Conservation (phyloP, 2,888 invertebrate species). For the Osedax frankpressi region DNA sequence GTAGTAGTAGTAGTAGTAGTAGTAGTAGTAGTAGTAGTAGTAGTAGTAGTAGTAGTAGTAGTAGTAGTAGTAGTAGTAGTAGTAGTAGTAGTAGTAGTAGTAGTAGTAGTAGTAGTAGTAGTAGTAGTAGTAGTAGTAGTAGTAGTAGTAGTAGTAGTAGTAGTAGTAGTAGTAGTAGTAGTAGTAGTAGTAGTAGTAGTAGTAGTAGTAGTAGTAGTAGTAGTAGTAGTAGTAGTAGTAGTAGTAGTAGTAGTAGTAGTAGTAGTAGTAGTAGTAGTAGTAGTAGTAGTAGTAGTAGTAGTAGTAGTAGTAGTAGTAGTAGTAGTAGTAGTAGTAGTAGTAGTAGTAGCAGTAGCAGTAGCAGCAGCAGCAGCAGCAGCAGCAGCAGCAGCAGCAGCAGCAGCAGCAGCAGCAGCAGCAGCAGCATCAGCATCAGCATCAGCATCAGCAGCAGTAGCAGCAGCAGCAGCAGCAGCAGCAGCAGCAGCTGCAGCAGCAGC, state of each 20-base stretch:
- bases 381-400: slow-evolving; percentile 10
- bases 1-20: neutral
- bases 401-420: neutral
- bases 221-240: neutral
- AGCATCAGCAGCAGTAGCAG: no score
- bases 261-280: slow-evolving; percentile 11
- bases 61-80: neutral
- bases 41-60: neutral
- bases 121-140: slow-evolving; percentile 19
- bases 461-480: no score
- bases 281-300: slow-evolving; percentile 10
- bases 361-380: slow-evolving; percentile 10
- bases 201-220: slow-evolving; percentile 11
- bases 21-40: neutral
- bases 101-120: slow-evolving; percentile 19
- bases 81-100: slow-evolving; percentile 13
- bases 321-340: slow-evolving; percentile 5
- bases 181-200: slow-evolving; percentile 20
- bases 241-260: slow-evolving; percentile 9
- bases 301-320: neutral
- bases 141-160: slow-evolving; percentile 20
- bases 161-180: slow-evolving; percentile 21
- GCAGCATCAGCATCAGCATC: no score
- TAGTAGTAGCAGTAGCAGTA: slow-evolving; percentile 9
- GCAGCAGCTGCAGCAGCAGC: no score